Evolutionary conservation across 1,140 invertebrate species (phyloP).

Genomic region (Batillaria attramentaria): DNA sequence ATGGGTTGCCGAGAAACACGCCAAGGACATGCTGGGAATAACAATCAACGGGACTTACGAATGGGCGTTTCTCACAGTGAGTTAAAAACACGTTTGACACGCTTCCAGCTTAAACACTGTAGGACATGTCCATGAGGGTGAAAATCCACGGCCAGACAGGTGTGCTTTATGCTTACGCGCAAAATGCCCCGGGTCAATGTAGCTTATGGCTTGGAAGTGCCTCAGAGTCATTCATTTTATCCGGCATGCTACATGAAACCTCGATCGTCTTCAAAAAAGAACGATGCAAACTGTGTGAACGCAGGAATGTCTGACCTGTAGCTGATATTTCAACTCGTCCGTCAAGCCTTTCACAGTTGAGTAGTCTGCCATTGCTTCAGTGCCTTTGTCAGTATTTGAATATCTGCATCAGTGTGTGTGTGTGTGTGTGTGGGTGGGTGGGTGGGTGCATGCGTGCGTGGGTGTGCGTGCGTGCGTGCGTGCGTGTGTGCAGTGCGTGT

Average conservation of each 20-base stretch:
- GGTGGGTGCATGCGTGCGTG: background rate
- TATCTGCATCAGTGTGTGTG: no score
- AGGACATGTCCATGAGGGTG: background rate
- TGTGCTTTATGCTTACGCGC: background rate
- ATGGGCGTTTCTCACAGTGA: slow-evolving; percentile 19
- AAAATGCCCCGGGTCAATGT: no score
- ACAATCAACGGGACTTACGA: slow-evolving; percentile 15
- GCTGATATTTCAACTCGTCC: no score
- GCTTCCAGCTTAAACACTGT: background rate
- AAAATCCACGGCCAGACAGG: background rate
- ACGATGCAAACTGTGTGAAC: no score
- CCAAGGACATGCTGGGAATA: background rate
- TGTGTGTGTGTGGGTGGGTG: background rate
- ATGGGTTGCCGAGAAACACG: background rate
- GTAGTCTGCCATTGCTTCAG: no score
- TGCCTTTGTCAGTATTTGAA: no score
- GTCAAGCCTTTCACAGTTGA: no score
- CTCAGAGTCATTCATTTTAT: background rate
- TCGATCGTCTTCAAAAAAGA: background rate
- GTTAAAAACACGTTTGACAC: background rate
- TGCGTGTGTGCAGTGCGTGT: background rate
- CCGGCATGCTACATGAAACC: background rate
- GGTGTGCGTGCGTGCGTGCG: background rate
- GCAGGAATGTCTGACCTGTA: no score
- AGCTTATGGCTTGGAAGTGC: background rate